Percentiles rank a stretch among this genome's conserved stretches.
phyloP scores from a whole-genome alignment of 2,888 invertebrate species.

The Tiphia femorata region DNA sequence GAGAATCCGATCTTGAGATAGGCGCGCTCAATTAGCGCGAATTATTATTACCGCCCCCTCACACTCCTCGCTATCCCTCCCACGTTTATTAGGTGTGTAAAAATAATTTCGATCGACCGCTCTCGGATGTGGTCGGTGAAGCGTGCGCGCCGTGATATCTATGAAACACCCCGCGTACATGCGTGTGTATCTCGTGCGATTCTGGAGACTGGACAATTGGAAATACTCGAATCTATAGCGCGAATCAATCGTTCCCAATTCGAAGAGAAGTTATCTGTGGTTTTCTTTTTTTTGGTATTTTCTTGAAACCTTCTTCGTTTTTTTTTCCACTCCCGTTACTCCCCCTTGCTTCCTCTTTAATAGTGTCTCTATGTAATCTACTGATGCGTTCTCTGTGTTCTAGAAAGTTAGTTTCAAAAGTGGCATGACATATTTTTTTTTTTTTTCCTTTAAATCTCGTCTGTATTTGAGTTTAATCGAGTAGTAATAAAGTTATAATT shows the following conservation, averaged over 20 bases:
- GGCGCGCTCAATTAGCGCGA: conserved; percentile 13
- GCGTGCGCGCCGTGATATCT: conserved; percentile 25
- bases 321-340: too few species aligned
- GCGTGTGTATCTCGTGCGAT: conserved; percentile 35
- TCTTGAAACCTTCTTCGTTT: conserved; percentile 8
- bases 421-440: conserved; percentile 55
- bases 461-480: conserved; percentile 53
- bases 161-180: conserved; percentile 14
- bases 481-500: conserved; percentile 66
- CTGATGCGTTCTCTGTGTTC: conserved; percentile 58
- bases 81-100: too few species aligned
- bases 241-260: conserved; percentile 52
- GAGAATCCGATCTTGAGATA: background rate
- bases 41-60: background rate
- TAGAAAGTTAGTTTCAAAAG: conserved; percentile 66
- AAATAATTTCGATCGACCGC: background rate
- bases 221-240: conserved; percentile 60
- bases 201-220: conserved; percentile 57
- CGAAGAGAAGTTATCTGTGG: conserved; percentile 30
- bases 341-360: conserved; percentile 22
- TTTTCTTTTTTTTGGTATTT: conserved; percentile 8
- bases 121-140: background rate
- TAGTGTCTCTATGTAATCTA: conserved; percentile 45
- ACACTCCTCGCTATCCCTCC: too few species aligned
- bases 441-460: conserved; percentile 37